These are phyloP conservation scores for Alethe castanea DNA, from an alignment of 2,113 vertebrate species.

Conservation along the genomic window DNA sequence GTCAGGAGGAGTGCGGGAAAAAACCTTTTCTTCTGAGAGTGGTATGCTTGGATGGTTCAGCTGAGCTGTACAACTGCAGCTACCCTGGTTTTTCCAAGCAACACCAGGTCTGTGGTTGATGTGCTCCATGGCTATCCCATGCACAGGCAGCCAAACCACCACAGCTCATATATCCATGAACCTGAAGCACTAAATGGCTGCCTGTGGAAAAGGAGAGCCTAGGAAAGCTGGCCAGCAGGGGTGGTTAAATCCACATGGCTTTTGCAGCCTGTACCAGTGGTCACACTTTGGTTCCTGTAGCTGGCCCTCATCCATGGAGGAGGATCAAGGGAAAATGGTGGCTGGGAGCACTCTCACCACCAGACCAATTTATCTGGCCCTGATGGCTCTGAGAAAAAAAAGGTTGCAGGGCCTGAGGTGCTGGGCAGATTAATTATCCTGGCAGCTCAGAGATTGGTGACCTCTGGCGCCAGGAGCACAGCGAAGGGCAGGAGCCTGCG, in stretches of 20 bases:
- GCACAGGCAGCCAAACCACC: neutral
- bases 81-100: neutral
- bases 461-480: neutral
- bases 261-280: neutral
- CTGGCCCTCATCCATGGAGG: neutral
- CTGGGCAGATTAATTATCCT: neutral
- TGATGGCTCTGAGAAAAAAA: neutral
- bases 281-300: neutral
- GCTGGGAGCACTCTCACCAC: neutral
- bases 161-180: rapidly evolving
- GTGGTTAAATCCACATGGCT: rapidly evolving
- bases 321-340: neutral
- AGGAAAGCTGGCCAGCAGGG: neutral
- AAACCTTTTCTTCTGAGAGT: neutral
- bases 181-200: neutral
- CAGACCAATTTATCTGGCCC: neutral
- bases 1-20: neutral
- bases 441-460: neutral
- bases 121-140: rapidly evolving
- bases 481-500: neutral
- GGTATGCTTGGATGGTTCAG: neutral
- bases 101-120: rapidly evolving
- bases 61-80: neutral
- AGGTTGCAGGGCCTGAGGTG: neutral
- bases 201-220: neutral